Conservation (phyloP, 2,888 invertebrate species). For the Atrina japonica region DNA sequence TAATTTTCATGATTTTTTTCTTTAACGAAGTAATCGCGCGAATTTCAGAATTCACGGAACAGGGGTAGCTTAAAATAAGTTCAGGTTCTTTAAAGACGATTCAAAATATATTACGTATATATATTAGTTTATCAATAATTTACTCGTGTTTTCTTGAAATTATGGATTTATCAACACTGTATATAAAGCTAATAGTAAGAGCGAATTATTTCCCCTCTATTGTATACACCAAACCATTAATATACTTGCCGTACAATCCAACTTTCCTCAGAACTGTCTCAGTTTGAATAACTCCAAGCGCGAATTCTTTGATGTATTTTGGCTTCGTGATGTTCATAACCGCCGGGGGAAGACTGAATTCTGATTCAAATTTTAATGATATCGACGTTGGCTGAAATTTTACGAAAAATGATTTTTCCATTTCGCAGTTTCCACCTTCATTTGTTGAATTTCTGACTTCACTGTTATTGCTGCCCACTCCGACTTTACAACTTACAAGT, state of each 20-base stretch:
- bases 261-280: background rate
- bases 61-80: too few species aligned
- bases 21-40: too few species aligned
- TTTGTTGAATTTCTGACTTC: conserved; percentile 3
- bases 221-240: too few species aligned
- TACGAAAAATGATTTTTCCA: conserved; percentile 3
- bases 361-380: background rate
- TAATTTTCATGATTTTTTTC: too few species aligned
- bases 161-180: too few species aligned
- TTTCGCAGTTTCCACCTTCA: conserved; percentile 1
- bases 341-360: background rate
- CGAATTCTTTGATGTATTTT: background rate
- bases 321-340: background rate
- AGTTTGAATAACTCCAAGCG: background rate
- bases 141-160: too few species aligned
- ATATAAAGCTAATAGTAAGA: too few species aligned
- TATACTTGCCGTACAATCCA: background rate
- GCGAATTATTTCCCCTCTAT: too few species aligned
- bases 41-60: too few species aligned
- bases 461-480: background rate
- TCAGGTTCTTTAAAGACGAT: too few species aligned
- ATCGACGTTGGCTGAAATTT: conserved; percentile 16
- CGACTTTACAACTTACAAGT: conserved; percentile 1
- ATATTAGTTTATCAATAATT: too few species aligned
- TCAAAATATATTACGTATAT: too few species aligned